Percentiles rank a stretch among this genome's conserved stretches.
These are phyloP conservation scores for Bombus pascuorum DNA, from an alignment of 1,140 invertebrate genomes.

Conservation along the genomic window DNA sequence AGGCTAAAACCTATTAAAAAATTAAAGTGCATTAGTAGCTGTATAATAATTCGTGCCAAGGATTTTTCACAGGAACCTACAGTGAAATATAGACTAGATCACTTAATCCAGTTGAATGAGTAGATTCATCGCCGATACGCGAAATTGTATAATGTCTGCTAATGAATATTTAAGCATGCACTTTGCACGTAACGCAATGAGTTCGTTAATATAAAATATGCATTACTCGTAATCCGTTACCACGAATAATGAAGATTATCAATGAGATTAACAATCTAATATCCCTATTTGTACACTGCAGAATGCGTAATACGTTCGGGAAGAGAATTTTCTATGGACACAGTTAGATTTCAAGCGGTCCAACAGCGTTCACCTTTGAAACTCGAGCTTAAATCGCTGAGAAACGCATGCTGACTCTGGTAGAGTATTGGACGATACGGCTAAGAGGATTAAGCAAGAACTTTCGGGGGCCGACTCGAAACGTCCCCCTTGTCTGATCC, in stretches of 20 bases:
- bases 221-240: background rate
- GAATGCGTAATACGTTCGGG: background rate
- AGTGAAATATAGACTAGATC: background rate
- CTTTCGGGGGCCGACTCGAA: background rate
- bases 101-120: background rate
- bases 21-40: background rate
- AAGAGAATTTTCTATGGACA: background rate
- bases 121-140: background rate
- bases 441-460: conserved; percentile 25
- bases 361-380: background rate
- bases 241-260: background rate
- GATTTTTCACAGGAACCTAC: background rate
- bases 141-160: background rate
- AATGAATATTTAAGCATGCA: conserved; percentile 36
- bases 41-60: background rate
- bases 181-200: background rate
- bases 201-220: background rate
- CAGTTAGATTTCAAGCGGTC: background rate
- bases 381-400: conserved; percentile 1
- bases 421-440: background rate
- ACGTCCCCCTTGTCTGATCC: conserved; percentile 15
- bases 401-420: background rate
- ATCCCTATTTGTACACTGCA: background rate
- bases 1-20: background rate
- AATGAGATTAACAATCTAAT: background rate